Evolutionary conservation across 2,113 vertebrate species (phyloP).

Genomic region (Jacana jacana): DNA sequence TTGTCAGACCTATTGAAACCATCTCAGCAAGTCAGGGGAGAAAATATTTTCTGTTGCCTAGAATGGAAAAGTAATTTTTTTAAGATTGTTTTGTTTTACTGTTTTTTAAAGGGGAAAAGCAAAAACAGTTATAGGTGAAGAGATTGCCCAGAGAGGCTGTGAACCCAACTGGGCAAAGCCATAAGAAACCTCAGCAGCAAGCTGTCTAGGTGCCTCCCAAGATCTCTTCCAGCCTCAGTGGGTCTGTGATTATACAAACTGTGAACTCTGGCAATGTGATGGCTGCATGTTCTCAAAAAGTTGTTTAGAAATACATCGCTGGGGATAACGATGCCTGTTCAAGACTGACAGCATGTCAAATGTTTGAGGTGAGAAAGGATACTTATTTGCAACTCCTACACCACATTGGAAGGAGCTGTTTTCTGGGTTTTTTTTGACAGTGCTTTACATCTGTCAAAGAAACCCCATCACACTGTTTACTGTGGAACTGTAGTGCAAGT

Average conservation of each 20-base stretch:
- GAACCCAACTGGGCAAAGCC: not conserved
- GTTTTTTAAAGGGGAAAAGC: not conserved
- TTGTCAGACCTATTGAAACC: conserved; percentile 18
- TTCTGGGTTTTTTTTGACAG: not conserved
- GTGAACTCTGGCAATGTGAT: not conserved
- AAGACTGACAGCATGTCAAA: not conserved
- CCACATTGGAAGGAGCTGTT: not conserved
- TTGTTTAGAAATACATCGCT: not conserved
- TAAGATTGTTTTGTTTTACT: not conserved
- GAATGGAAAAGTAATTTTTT: not conserved
- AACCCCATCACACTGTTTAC: not conserved
- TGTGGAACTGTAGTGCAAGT: not conserved
- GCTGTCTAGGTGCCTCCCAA: not conserved
- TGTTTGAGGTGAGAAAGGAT: not conserved
- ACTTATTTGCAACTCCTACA: not conserved
- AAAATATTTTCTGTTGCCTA: not conserved
- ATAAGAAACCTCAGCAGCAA: not conserved
- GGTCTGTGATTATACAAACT: not conserved
- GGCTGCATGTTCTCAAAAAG: not conserved
- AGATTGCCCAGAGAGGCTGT: not conserved
- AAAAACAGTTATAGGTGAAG: not conserved
- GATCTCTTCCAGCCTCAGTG: not conserved
- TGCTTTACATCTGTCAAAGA: not conserved
- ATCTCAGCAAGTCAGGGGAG: not conserved
- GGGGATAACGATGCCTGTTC: not conserved